A percentile compares a stretch with the other conserved stretches of the same genome.
Conservation (phyloP, 2,888 invertebrate genomes). For the Agonopterix alstromeriana region DNA sequence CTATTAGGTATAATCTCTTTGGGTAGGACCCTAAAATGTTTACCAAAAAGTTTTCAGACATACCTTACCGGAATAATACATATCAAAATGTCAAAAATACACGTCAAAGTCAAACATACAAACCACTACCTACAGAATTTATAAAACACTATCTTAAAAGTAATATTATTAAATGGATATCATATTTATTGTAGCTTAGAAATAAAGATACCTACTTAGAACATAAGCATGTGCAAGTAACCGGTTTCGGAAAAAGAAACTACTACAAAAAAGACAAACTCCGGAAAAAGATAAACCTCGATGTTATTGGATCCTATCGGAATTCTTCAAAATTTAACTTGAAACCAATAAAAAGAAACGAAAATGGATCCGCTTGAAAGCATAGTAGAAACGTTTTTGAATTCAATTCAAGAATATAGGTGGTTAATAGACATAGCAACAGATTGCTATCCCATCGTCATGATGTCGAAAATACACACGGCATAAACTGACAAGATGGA, state of each 20-base stretch:
- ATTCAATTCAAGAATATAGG: constrained; percentile 46
- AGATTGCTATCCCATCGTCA: constrained; percentile 49
- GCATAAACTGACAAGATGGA: constrained; percentile 17
- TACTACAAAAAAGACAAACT: too few relatives aligned
- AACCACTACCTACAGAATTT: background rate
- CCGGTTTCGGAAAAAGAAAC: background rate
- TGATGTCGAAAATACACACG: constrained; percentile 54
- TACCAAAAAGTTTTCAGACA: background rate
- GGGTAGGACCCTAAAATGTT: too few relatives aligned
- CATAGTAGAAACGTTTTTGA: constrained; percentile 37
- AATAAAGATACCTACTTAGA: too few relatives aligned
- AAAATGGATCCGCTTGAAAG: constrained; percentile 48
- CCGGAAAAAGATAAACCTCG: too few relatives aligned
- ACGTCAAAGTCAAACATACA: too few relatives aligned
- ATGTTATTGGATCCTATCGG: background rate
- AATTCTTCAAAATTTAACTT: background rate
- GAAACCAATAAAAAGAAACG: background rate
- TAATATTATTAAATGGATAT: background rate
- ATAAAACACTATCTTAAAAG: background rate
- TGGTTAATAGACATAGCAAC: constrained; percentile 56
- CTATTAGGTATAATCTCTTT: too few relatives aligned
- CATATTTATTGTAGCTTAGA: background rate
- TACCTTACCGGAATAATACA: background rate
- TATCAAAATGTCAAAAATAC: background rate
- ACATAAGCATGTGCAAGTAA: constrained; percentile 1